A percentile compares a stretch with the other conserved stretches of the same genome.
Conservation (phyloP, 2,113 vertebrate genomes). For the Oenanthe melanoleuca region DNA sequence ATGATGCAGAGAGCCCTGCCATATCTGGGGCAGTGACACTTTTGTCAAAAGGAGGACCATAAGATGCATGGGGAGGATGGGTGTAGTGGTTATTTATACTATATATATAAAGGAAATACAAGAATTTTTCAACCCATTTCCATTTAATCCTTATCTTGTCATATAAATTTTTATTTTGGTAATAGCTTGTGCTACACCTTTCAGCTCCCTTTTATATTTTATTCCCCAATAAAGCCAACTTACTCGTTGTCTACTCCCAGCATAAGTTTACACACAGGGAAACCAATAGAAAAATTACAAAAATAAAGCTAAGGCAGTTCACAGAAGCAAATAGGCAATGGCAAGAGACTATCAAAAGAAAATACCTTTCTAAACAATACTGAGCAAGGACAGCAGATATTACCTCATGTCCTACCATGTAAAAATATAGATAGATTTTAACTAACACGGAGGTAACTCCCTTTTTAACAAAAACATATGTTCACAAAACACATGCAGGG, state of each 20-base stretch:
- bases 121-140: background rate
- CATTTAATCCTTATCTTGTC: background rate
- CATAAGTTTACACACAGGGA: background rate
- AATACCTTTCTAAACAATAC: background rate
- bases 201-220: background rate
- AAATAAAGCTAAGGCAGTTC: background rate
- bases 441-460: background rate
- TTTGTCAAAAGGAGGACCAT: background rate
- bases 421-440: background rate
- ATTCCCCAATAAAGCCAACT: background rate
- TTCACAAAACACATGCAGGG: background rate
- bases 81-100: background rate
- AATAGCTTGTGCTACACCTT: background rate
- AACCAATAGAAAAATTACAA: background rate
- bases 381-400: background rate
- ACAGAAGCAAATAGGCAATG: background rate
- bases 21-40: background rate
- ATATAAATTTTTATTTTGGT: background rate
- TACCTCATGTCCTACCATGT: background rate
- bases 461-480: background rate
- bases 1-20: background rate
- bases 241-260: background rate
- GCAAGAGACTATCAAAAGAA: background rate
- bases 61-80: fast-evolving
- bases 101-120: background rate